Evolutionary conservation across 2,113 vertebrate species (phyloP), one percentile per base, ranked within the genome.

Genomic region (Gambusia holbrooki): DNA sequence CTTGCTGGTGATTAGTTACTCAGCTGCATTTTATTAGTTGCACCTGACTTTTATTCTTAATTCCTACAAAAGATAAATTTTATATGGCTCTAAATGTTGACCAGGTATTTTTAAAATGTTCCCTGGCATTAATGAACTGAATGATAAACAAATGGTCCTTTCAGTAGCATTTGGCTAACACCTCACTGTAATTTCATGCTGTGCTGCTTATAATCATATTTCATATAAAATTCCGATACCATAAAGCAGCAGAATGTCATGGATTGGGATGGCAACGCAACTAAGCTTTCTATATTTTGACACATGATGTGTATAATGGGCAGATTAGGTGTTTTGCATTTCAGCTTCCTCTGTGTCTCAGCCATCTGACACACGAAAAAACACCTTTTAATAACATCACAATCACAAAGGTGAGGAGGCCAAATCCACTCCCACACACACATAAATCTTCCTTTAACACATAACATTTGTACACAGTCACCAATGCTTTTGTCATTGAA

Each of bases 341-440:
- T 88, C 84, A 78, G 78, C 80, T 76, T 73, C 74, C 61, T 86
- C 79, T 88, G 74, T 92, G 81, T 84, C 42, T 81, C 71, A 82
- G 81, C 84, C 84, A 84, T 86, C 78, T 28, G 35, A 82, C 76
- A 79, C 68, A 87, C 25, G 51, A 58, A 90, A 80, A 90, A 89
- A 88, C 82, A 88, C 79, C 84, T 88, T 67, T 87, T 87, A 89
- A 93, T 93, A 95, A 95, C 96, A 91, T 93, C 95, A 92, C 88
- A 93, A 93, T 94, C 94, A 94, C 93, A 94, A 95, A 95, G 94
- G 95, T 95, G 94, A 95, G 91, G 95, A 91, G 94, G 93, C 94
- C 94, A 93, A 94, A 96, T 95, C 95, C 94, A 94, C 93, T 93
- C 94, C 19, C 80, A 76, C 80, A 77, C 81, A 88, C 66, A 82